phyloP scores from a whole-genome alignment of 1,140 invertebrate genomes.

The Listronotus bonariensis region DNA sequence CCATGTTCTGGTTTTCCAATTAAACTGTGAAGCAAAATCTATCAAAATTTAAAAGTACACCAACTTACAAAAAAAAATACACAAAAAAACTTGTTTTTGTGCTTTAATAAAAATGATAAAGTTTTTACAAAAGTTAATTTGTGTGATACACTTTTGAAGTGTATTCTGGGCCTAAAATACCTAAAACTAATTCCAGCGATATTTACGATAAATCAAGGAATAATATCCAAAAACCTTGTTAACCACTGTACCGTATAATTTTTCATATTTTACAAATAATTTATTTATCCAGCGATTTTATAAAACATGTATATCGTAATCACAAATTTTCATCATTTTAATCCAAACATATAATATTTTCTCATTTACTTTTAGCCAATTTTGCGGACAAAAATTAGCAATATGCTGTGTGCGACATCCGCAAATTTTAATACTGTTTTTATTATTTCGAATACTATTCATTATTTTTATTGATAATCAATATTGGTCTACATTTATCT shows the following conservation, averaged over 20 bases:
- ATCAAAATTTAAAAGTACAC: too few relatives aligned
- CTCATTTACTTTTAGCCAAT: conserved; percentile 12
- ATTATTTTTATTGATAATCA: conserved; percentile 1
- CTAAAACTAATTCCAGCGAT: neutral
- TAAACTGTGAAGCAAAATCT: too few relatives aligned
- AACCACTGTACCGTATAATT: conserved; percentile 1
- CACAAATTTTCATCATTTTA: conserved; percentile 15
- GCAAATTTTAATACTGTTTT: neutral
- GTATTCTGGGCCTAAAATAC: too few relatives aligned
- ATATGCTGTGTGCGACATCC: neutral
- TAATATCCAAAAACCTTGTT: conserved; percentile 5
- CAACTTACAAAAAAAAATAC: too few relatives aligned
- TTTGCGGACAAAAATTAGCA: conserved; percentile 6
- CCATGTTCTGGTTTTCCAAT: too few relatives aligned
- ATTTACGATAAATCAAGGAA: neutral
- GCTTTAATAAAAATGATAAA: too few relatives aligned
- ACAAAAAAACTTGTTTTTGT: too few relatives aligned
- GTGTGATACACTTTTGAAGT: neutral
- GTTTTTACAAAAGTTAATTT: neutral
- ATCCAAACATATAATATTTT: conserved; percentile 12
- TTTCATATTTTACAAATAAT: conserved; percentile 17
- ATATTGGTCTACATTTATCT: neutral
- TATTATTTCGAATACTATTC: neutral
- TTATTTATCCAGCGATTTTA: conserved; percentile 12
- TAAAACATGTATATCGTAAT: conserved; percentile 13